Conservation (phyloP, 2,797 vertebrate species). For the Catostomus latipinnis region DNA sequence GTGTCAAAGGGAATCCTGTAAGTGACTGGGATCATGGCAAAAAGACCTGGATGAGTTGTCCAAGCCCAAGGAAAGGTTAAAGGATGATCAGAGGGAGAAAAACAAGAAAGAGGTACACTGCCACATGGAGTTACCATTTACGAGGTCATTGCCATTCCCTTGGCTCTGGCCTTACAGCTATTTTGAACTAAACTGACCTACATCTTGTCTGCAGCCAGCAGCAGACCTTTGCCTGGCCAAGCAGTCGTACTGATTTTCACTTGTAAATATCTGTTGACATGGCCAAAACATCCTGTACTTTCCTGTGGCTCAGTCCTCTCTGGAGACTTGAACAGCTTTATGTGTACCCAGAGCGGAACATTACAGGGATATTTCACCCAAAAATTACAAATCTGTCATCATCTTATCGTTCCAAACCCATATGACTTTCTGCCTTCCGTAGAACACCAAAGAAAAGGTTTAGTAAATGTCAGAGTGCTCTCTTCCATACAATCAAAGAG, state of each 20-base stretch:
- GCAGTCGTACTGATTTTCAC: slow-evolving; percentile 38
- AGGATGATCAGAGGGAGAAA: slow-evolving; percentile 34
- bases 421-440: too few relatives aligned
- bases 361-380: not conserved
- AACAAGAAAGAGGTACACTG: slow-evolving; percentile 43
- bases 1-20: slow-evolving; percentile 27
- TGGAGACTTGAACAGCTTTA: not conserved
- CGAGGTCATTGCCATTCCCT: slow-evolving; percentile 41
- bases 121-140: slow-evolving; percentile 55
- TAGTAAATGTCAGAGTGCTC: too few relatives aligned
- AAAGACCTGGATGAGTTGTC: slow-evolving; percentile 29
- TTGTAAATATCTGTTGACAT: slow-evolving; percentile 51
- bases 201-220: slow-evolving; percentile 50
- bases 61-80: slow-evolving; percentile 41
- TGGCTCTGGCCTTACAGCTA: slow-evolving; percentile 55
- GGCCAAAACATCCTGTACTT: slow-evolving; percentile 50
- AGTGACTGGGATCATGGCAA: slow-evolving; percentile 5
- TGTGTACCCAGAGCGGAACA: not conserved
- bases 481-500: too few relatives aligned
- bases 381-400: too few relatives aligned
- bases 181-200: slow-evolving; percentile 63
- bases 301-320: slow-evolving; percentile 25
- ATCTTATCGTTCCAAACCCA: too few relatives aligned
- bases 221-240: slow-evolving; percentile 57
- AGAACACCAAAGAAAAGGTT: too few relatives aligned